phyloP scores from a whole-genome alignment of 1,140 invertebrate genomes.

The Cyphomyrmex costatus region DNA sequence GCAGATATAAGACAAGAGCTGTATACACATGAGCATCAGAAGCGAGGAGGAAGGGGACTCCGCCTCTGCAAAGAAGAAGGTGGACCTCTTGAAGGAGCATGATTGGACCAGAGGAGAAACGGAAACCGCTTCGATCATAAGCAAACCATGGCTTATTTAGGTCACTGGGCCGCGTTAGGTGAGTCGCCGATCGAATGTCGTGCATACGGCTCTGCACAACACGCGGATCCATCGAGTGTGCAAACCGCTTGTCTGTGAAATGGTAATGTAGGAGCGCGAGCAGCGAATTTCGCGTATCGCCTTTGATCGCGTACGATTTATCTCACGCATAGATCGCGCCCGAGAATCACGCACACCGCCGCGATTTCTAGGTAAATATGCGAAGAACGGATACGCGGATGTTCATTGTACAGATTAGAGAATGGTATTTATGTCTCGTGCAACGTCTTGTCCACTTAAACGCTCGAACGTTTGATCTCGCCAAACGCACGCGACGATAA shows the following conservation, averaged over 20 bases:
- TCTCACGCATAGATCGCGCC: constrained; percentile 54
- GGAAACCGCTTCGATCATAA: constrained; percentile 50
- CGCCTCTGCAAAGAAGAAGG: constrained; percentile 29
- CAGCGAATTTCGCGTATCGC: constrained; percentile 56
- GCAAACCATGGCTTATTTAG: constrained; percentile 75
- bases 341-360: constrained; percentile 47
- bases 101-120: constrained; percentile 40
- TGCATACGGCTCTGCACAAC: constrained; percentile 36
- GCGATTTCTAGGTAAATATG: constrained; percentile 61
- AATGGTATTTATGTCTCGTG: constrained; percentile 41
- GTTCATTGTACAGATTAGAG: constrained; percentile 48
- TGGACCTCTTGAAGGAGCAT: constrained; percentile 38
- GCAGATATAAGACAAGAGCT: background rate
- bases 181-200: constrained; percentile 51
- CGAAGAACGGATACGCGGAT: constrained; percentile 49
- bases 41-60: constrained; percentile 1
- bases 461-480: constrained; percentile 11
- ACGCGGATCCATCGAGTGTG: constrained; percentile 20
- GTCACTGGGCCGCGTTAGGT: constrained; percentile 79
- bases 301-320: constrained; percentile 51
- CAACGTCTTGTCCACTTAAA: background rate
- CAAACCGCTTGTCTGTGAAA: constrained; percentile 28
- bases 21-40: background rate
- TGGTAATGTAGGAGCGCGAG: constrained; percentile 24
- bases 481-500: background rate